Conservation (phyloP, 2,888 invertebrate genomes). For the Drosophila mettleri region DNA sequence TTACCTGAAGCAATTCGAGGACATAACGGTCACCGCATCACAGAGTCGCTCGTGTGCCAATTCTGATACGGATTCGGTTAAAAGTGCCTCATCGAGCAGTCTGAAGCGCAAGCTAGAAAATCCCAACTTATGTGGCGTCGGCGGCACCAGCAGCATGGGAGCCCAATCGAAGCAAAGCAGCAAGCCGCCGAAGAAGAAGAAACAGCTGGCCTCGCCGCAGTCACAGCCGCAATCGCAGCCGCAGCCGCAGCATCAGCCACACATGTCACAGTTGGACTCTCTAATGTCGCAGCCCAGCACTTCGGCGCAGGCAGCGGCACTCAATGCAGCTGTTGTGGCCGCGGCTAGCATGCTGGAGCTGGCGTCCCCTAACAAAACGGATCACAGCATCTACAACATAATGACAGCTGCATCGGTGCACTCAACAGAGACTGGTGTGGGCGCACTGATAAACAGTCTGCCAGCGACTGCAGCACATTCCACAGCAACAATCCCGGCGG, state of each 20-base stretch:
- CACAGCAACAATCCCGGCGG: conserved; percentile 37
- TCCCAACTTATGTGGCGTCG: conserved; percentile 14
- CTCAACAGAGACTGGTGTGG: conserved; percentile 28
- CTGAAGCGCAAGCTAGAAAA: conserved; percentile 52
- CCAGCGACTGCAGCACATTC: conserved; percentile 65
- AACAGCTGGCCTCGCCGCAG: conserved; percentile 16
- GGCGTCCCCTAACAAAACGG: conserved; percentile 78
- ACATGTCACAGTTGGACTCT: conserved; percentile 42
- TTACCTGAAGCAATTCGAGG: conserved; percentile 62
- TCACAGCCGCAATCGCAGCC: not conserved
- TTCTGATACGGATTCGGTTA: conserved; percentile 75
- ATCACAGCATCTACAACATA: conserved; percentile 83
- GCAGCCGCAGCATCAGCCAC: conserved; percentile 8
- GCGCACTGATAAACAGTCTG: conserved; percentile 28
- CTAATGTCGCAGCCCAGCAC: conserved; percentile 58
- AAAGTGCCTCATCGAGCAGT: conserved; percentile 60
- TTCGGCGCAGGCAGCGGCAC: conserved; percentile 62
- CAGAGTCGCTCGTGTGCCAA: conserved; percentile 60
- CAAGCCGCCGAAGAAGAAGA: conserved; percentile 52
- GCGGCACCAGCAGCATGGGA: not conserved
- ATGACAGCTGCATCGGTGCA: conserved; percentile 56
- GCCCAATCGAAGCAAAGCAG: conserved; percentile 3
- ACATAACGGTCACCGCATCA: conserved; percentile 45
- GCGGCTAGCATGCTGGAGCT: conserved; percentile 61
- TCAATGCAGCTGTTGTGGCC: conserved; percentile 45